Base-by-base conservation (phyloP, 1,140 invertebrate species). In the Drosophila lowei region DNA sequence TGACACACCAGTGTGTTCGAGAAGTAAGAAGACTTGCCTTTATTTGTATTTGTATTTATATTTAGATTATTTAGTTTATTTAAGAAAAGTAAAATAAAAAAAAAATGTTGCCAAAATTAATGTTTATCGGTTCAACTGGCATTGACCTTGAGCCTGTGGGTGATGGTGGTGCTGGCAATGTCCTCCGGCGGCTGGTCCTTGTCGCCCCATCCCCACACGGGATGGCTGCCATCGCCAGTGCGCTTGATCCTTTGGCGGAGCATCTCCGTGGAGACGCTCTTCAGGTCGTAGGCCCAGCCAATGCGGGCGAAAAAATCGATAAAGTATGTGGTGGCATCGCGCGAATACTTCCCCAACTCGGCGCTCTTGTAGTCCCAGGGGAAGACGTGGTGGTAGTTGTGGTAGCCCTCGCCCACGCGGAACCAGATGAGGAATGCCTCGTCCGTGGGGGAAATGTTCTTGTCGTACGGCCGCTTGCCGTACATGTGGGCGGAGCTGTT, bases 301-400 rank as follows among this genome's bases (percentile, higher is more conserved):
- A 98, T 93, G 83, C 94, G 94, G 3, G 96, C 94, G 85, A 96
- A 96, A 64, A 96, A 94, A 77, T 98, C 96, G 65, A 98, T 97
- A 86, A 98, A 97, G 0, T 93, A 92, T 0, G 95, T 97, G 0
- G 97, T 98, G 34, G 95, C 92, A 86, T 99, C 99, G 6, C 95
- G 91, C 8, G 93, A 93, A 92, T 95, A 96, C 78, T 94, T 94
- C 38, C 97, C 96, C 0, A 97, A 92, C 89, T 97, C 96, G 6
- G 96, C 93, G 1, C 96, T 95, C 89, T 97, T 96, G 93, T 98
- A 98, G 90, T 99, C 98, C 94, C 97, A 91, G 0, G 98, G 98
- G 92, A 99, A 99, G 0, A 96, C 95, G 92, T 99, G 98, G 90
- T 99, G 98, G 92, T 98, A 99, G 92, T 98, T 99, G 91, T 98